Conservation (phyloP, 2,113 vertebrate species). For the Leuciscus idus region DNA sequence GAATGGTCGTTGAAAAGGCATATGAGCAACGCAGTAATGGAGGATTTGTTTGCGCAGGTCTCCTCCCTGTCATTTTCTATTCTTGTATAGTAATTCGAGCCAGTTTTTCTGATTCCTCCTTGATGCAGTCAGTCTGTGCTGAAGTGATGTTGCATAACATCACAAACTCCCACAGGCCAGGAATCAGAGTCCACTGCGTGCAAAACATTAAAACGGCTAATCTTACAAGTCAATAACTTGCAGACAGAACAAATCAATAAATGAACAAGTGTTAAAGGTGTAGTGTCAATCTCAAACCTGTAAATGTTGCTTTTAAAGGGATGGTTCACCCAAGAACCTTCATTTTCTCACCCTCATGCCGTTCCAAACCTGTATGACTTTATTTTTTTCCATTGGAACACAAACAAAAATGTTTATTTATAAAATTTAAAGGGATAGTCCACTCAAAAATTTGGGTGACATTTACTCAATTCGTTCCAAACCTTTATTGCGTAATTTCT, state of each 20-base stretch:
- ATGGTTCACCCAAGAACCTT: too few relatives aligned
- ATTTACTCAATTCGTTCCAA: not conserved
- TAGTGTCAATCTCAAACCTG: not conserved
- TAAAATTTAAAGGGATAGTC: not conserved
- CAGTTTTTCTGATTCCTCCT: not conserved
- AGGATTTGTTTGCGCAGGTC: not conserved
- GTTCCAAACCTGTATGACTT: not conserved
- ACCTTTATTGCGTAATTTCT: too few relatives aligned
- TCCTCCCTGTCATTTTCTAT: constrained; percentile 17
- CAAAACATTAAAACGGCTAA: not conserved
- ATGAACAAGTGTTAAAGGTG: not conserved
- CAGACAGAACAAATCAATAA: not conserved
- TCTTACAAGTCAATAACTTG: not conserved
- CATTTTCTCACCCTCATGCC: not conserved
- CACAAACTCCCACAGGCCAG: constrained; percentile 13
- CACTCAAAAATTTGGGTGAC: not conserved
- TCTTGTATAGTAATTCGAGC: constrained; percentile 4
- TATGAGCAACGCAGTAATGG: not conserved
- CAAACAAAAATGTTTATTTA: not conserved
- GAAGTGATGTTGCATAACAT: constrained; percentile 16
- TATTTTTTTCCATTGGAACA: not conserved
- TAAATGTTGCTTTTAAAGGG: not conserved
- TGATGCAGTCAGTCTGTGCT: constrained; percentile 25
- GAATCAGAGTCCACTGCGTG: not conserved
- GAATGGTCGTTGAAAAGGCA: not conserved